Conservation (phyloP, 64 coral and sea anemone genomes). For the Porites lutea region DNA sequence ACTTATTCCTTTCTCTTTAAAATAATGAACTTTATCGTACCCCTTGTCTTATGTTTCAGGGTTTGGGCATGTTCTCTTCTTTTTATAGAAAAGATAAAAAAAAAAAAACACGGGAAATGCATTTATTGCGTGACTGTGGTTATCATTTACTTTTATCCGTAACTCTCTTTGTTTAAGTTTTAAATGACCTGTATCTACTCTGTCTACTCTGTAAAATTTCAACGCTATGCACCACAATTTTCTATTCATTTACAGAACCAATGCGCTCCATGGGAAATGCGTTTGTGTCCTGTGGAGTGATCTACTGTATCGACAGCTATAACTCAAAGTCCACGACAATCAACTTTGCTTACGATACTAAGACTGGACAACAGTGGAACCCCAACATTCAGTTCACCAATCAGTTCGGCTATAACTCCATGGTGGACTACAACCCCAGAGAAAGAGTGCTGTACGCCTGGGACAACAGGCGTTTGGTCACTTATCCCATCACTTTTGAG, state of each 20-base stretch:
- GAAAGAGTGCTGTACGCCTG: slow-evolving; percentile 43
- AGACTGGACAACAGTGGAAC: slow-evolving; percentile 38
- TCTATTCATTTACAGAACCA: not conserved
- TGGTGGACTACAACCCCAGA: slow-evolving; percentile 49
- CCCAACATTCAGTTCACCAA: slow-evolving; percentile 32
- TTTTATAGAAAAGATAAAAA: too few relatives aligned
- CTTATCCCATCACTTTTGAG: slow-evolving; percentile 47
- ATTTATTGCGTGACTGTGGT: too few relatives aligned
- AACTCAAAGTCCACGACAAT: slow-evolving; percentile 7
- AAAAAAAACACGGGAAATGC: too few relatives aligned
- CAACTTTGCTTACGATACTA: slow-evolving; percentile 57
- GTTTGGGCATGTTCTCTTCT: too few relatives aligned
- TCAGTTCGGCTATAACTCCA: slow-evolving; percentile 47
- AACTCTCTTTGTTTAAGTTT: too few relatives aligned
- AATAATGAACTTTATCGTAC: too few relatives aligned
- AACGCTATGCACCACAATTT: too few relatives aligned
- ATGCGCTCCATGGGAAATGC: slow-evolving; percentile 39
- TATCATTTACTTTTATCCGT: too few relatives aligned
- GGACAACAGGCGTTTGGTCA: slow-evolving; percentile 38
- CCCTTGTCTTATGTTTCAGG: too few relatives aligned
- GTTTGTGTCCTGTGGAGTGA: slow-evolving; percentile 49
- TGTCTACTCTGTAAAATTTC: too few relatives aligned
- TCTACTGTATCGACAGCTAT: slow-evolving; percentile 31
- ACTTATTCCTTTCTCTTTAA: too few relatives aligned
- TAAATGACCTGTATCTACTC: too few relatives aligned